Conservation (phyloP, 2,113 vertebrate species). For the Nesoenas mayeri region DNA sequence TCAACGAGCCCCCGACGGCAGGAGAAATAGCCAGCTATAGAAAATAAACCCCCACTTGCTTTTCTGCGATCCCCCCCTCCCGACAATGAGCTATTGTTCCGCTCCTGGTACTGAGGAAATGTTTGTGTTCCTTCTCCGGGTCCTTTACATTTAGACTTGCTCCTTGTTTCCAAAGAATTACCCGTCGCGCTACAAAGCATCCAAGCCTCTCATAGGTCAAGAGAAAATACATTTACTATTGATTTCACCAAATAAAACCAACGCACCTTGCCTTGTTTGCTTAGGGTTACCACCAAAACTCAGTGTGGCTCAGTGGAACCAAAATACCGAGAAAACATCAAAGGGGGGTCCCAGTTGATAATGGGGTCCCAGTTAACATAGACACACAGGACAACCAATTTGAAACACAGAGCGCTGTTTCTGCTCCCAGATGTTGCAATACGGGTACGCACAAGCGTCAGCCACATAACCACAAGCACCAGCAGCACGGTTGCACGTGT, state of each 20-base stretch:
- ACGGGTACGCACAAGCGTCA: fast-evolving
- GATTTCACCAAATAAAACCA: neutral
- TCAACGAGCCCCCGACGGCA: neutral
- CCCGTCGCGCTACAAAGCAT: neutral
- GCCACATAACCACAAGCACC: neutral
- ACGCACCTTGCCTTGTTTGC: fast-evolving
- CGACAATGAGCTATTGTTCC: conserved; percentile 43
- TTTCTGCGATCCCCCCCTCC: conserved; percentile 2
- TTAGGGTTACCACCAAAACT: neutral
- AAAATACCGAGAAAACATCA: neutral
- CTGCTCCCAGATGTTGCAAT: neutral
- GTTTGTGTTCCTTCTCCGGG: neutral
- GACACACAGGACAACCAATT: fast-evolving
- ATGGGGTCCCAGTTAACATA: fast-evolving
- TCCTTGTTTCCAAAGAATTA: neutral
- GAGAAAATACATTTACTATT: neutral
- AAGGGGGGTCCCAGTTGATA: neutral
- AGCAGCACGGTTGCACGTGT: fast-evolving
- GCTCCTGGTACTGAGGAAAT: neutral
- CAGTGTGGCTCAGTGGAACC: neutral
- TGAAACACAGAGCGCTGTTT: neutral
- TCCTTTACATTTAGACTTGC: neutral
- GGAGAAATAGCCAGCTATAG: conserved; percentile 1
- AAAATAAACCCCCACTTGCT: neutral
- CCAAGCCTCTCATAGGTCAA: neutral